Base-by-base conservation (phyloP, 2,113 vertebrate genomes). In the Ascaphus truei region DNA sequence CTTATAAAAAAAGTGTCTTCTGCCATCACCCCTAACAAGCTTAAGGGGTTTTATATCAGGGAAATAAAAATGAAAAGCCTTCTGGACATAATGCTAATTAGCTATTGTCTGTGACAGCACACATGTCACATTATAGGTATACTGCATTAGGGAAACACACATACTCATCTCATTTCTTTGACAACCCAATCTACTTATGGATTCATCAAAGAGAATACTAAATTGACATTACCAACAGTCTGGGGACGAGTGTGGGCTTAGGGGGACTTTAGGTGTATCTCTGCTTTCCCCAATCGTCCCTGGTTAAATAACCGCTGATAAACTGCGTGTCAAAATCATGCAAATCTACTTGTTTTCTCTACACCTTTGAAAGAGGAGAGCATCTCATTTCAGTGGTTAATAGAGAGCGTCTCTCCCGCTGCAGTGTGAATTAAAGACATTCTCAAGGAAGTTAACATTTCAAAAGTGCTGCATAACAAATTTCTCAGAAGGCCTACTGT, bases 141-240 rank as follows among this genome's bases (percentile, higher is more conserved):
- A 45, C 41, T 5, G 22, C 41, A 48, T 59, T 50, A 50, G 34
- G 33, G 51, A 59, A 27, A 68, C 43, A 50, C 29, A 50, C 23
- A 58, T 20, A 29, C 29, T 27, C 43, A 27, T 68, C 29, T 50
- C 43, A 74, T 83, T 79, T 80, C 80, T 83, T 65, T 81, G 78
- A 79, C 59, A 53, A 61, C 27, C 78, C 72, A 73, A 53, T 78
- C 31, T 68, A 76, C 76, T 81, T 59, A 58, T 83, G 72, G 79
- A 30, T 80, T 75, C 71, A 75, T 83, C 71, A 71, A 78, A 74
- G 72, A 78, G 79, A 79, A 73, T 74, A 78, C 72, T 83, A 76
- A 68, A 51, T 18, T 7, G 72, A 71, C 79, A 81, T 80, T 79
- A 71, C 64, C 73, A 73, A 67, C 30, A 77, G 79, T 68, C 80